Evolutionary conservation across 2,888 invertebrate species (phyloP).

Genomic region (Drosophila tripunctata): DNA sequence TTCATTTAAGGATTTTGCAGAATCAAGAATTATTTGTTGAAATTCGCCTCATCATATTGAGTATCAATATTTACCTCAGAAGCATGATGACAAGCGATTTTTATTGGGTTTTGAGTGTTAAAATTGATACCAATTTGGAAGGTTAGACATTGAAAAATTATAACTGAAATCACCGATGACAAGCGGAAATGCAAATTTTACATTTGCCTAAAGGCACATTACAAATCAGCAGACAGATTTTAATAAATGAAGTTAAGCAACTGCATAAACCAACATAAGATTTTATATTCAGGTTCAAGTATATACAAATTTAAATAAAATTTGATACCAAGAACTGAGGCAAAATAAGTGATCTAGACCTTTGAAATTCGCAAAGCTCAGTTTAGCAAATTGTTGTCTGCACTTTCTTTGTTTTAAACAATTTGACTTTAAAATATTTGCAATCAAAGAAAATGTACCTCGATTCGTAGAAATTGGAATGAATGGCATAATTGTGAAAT

Average conservation of each 20-base stretch:
- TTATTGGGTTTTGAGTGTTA: background rate
- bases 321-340: no score
- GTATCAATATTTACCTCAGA: slow-evolving; percentile 22
- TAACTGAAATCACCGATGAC: background rate
- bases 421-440: background rate
- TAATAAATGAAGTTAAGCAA: background rate
- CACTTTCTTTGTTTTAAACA: background rate
- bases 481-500: background rate
- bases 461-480: background rate
- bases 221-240: background rate
- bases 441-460: background rate
- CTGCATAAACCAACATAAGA: background rate
- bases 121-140: slow-evolving; percentile 26
- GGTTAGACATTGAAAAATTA: slow-evolving; percentile 5
- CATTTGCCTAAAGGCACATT: background rate
- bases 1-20: slow-evolving; percentile 21
- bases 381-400: slow-evolving; percentile 9
- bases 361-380: slow-evolving; percentile 4
- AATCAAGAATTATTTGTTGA: background rate
- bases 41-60: slow-evolving; percentile 32
- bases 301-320: background rate
- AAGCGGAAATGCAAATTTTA: background rate
- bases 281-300: background rate
- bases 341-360: no score
- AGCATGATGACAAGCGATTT: slow-evolving; percentile 27